Conservation (phyloP, 2,113 vertebrate species). For the Ceyx melanurus region DNA sequence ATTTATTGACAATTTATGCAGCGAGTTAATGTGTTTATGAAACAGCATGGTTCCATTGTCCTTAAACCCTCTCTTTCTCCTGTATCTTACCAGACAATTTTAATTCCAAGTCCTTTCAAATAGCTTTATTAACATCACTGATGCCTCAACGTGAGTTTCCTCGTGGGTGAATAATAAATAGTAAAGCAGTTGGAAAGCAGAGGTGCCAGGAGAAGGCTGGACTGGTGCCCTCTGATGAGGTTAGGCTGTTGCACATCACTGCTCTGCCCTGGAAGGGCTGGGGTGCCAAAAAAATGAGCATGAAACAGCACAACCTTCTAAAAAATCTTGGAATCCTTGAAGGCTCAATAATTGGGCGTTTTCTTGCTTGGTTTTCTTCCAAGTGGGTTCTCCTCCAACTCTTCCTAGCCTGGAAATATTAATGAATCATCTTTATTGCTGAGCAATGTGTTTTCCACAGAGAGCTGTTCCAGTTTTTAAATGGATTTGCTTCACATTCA, state of each 20-base stretch:
- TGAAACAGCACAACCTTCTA: conserved; percentile 8
- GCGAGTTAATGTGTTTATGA: neutral
- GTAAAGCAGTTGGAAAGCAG: neutral
- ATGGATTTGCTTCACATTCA: neutral
- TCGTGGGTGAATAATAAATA: neutral
- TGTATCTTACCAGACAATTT: neutral
- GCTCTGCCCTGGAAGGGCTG: neutral
- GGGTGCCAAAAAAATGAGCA: conserved; percentile 1
- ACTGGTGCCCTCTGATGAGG: conserved; percentile 19
- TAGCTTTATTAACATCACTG: neutral
- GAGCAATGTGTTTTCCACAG: conserved; percentile 39
- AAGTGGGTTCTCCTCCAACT: conserved; percentile 47
- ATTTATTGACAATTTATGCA: neutral
- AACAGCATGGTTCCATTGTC: neutral
- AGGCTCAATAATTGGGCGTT: conserved; percentile 30
- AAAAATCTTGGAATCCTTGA: conserved; percentile 59
- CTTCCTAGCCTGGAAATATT: conserved; percentile 50
- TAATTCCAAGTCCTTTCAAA: conserved; percentile 1
- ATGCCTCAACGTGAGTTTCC: neutral
- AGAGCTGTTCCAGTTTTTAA: conserved; percentile 37
- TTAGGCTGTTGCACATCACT: neutral
- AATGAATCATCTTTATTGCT: conserved; percentile 54
- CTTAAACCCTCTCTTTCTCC: neutral
- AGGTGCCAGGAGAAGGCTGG: conserved; percentile 27
- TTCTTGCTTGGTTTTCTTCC: conserved; percentile 34